A percentile compares a stretch with the other conserved stretches of the same genome.
Conservation (phyloP, 2,888 invertebrate genomes). For the Agriotes lineatus region DNA sequence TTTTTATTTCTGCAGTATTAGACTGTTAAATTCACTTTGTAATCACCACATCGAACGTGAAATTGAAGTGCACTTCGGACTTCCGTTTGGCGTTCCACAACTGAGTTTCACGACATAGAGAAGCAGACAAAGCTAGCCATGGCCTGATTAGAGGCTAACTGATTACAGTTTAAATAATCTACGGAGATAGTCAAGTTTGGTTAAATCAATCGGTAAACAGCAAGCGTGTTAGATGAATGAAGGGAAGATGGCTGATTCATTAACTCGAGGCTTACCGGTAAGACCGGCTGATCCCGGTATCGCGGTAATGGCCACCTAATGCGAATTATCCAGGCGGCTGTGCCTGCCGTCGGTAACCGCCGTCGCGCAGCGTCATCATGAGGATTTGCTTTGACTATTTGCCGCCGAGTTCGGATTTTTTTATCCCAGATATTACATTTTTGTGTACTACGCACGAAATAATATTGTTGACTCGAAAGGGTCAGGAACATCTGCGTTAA, state of each 20-base stretch:
- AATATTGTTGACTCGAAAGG: too few species aligned
- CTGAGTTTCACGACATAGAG: too few species aligned
- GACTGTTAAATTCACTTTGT: too few species aligned
- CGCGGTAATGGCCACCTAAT: constrained; percentile 63
- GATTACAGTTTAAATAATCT: constrained; percentile 20
- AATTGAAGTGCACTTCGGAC: too few species aligned
- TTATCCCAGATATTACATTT: background rate
- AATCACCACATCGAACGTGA: too few species aligned
- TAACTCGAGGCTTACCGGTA: constrained; percentile 62
- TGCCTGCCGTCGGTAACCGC: constrained; percentile 44
- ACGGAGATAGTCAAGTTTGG: constrained; percentile 31
- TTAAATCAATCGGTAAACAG: constrained; percentile 42
- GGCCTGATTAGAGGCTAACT: background rate
- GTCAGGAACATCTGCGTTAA: too few species aligned
- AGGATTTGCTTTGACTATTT: constrained; percentile 23
- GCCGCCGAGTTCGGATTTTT: background rate
- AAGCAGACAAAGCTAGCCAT: background rate
- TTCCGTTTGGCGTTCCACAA: background rate
- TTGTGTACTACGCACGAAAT: too few species aligned
- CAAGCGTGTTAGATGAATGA: constrained; percentile 39
- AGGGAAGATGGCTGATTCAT: constrained; percentile 59
- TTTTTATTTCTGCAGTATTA: too few species aligned
- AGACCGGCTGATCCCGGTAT: constrained; percentile 63
- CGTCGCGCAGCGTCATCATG: constrained; percentile 31
- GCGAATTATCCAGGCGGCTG: constrained; percentile 59